Conservation (phyloP, 2,113 vertebrate genomes). For the Pungitius pungitius region DNA sequence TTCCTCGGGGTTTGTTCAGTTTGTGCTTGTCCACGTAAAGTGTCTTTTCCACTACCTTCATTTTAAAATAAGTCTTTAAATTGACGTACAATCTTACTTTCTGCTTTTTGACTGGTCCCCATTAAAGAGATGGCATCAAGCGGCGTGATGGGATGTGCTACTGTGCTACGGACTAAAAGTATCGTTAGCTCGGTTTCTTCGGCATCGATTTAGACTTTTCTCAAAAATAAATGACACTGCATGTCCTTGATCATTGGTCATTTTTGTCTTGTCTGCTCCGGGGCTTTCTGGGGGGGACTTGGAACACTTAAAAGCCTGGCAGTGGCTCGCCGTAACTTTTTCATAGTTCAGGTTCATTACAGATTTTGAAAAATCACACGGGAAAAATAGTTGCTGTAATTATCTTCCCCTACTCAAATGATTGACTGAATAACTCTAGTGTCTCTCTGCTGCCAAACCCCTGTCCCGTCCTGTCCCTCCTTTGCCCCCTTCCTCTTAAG, state of each 20-base stretch:
- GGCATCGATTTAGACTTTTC: not conserved
- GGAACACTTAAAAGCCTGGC: not conserved
- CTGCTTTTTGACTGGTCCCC: too few relatives aligned
- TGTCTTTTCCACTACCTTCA: too few relatives aligned
- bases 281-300: not conserved
- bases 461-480: slow-evolving; percentile 38
- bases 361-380: slow-evolving; percentile 14
- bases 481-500: slow-evolving; percentile 50
- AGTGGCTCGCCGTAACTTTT: not conserved
- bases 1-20: too few relatives aligned
- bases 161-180: not conserved
- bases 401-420: slow-evolving; percentile 4
- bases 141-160: too few relatives aligned
- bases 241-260: not conserved
- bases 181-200: not conserved
- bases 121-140: not conserved
- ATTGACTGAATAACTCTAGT: slow-evolving; percentile 49
- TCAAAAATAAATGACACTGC: not conserved
- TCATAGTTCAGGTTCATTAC: not conserved
- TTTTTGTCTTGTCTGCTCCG: not conserved
- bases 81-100: not conserved
- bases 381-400: slow-evolving; percentile 29
- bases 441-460: slow-evolving; percentile 48
- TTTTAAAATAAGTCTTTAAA: not conserved
- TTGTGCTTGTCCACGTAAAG: too few relatives aligned